Base-by-base conservation (phyloP, 1,140 invertebrate species). In the Scaptomyza graminum region DNA sequence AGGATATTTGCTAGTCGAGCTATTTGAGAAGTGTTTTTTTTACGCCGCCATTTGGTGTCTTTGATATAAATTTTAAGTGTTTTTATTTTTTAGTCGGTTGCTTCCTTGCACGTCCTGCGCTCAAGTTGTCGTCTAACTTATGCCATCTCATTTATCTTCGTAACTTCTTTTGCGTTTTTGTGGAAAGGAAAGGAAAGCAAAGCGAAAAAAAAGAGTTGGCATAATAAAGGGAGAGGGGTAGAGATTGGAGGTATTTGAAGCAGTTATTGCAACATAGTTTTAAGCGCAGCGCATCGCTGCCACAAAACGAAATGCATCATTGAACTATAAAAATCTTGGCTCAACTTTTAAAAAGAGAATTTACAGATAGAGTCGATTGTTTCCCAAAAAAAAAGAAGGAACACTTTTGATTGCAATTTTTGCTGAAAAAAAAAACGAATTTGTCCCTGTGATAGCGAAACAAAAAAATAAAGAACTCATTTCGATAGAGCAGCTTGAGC, bases 131-230 rank as follows among this genome's bases (percentile, higher is more conserved):
- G 75, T 79, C 83, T 83, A 87, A 87, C 83, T 87, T 87, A 87
- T 88, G 83, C 79, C 83, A 88, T 83, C 84, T 88, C 83, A 88
- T 87, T 87, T 87, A 87, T 87, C 83, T 87, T 87, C 76, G 83
- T 87, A 88, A 88, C 83, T 82, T 64, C 49, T 52, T 51, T 54
- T 18, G 56, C 39, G 15, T 37, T 51, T 22, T 31, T 49, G 59
- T 31, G 15, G 25, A 47, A 44, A 15, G 18, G 18, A 34, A 34
- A 34, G 6, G 31, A 6, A 9, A 1, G 31, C 7, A 34, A 2
- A 8, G 31, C 7, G 1, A n/a, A 25, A 18, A 1, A 11, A 34
- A 39, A 34, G 44, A 28, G 22, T 16, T 28, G n/a, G 5, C 28
- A 31, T 31, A 6, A 7, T 5, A 7, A 11, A 31, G 31, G 31